Evolutionary conservation across 1,140 invertebrate genomes (phyloP).

Genomic region (Cydia amplana): DNA sequence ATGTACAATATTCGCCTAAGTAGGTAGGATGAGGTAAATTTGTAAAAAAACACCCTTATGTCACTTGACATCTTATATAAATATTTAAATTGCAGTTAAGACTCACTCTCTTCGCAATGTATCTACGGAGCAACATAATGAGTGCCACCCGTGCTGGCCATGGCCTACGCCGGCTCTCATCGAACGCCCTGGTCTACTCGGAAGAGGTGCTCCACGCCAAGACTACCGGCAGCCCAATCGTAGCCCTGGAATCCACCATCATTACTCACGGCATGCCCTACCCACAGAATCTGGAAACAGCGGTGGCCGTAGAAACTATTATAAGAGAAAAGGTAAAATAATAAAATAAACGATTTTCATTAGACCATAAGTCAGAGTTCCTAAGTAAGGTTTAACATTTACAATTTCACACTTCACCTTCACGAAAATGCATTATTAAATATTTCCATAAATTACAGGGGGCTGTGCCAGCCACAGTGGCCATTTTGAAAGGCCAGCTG

Average conservation of each 20-base stretch:
- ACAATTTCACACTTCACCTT: no score
- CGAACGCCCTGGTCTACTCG: slow-evolving; percentile 56
- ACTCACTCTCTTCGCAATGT: background rate
- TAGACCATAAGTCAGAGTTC: no score
- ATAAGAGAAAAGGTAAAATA: slow-evolving; percentile 84
- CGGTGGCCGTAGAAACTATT: slow-evolving; percentile 89
- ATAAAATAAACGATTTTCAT: background rate
- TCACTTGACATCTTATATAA: background rate
- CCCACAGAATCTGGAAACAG: slow-evolving; percentile 94
- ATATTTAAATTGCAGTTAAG: background rate
- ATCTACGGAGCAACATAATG: background rate
- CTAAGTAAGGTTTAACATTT: no score
- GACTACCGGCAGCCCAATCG: slow-evolving; percentile 83
- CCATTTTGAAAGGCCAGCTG: slow-evolving; percentile 91
- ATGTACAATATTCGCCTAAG: no score
- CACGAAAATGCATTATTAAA: background rate
- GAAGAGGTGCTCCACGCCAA: slow-evolving; percentile 82
- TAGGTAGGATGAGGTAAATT: no score
- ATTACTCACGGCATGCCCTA: slow-evolving; percentile 99
- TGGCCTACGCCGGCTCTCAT: background rate
- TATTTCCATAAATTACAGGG: slow-evolving; percentile 79
- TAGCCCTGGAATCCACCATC: slow-evolving; percentile 98
- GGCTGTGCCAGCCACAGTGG: slow-evolving; percentile 96
- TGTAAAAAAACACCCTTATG: no score
- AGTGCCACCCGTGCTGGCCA: no score